A percentile compares a stretch with the other conserved stretches of the same genome.
Evolutionary conservation across 2,113 vertebrate genomes (phyloP).

Genomic region (Alethe diademata): DNA sequence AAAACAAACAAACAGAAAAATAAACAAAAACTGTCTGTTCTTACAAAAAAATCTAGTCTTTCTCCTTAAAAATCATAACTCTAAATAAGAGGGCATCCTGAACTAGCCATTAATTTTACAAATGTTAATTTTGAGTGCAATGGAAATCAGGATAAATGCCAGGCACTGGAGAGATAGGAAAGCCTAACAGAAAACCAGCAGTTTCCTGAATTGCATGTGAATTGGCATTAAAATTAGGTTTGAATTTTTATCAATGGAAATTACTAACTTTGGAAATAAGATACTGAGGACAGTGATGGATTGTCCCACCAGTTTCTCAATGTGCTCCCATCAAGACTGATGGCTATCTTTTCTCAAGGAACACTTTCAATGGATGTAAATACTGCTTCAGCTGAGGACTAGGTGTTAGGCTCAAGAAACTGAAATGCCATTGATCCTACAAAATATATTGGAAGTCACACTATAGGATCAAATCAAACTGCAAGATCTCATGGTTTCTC

Average conservation of each 20-base stretch:
- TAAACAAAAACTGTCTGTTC: fast-evolving
- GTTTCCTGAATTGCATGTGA: not conserved
- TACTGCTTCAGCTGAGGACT: not conserved
- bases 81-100: not conserved
- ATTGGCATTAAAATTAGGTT: not conserved
- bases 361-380: not conserved
- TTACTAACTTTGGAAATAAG: not conserved
- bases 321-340: not conserved
- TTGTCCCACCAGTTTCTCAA: not conserved
- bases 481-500: not conserved
- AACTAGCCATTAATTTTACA: not conserved
- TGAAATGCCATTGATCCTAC: not conserved
- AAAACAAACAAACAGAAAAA: too few species aligned
- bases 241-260: not conserved
- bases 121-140: not conserved
- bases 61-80: not conserved
- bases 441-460: not conserved
- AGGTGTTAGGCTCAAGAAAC: not conserved
- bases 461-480: not conserved
- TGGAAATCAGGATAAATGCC: not conserved
- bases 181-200: not conserved
- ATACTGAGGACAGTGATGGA: not conserved
- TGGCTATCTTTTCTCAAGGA: not conserved
- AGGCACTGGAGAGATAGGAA: not conserved
- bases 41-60: not conserved